Conservation (phyloP, 2,797 vertebrate species). For the Centroberyx gerrardi region DNA sequence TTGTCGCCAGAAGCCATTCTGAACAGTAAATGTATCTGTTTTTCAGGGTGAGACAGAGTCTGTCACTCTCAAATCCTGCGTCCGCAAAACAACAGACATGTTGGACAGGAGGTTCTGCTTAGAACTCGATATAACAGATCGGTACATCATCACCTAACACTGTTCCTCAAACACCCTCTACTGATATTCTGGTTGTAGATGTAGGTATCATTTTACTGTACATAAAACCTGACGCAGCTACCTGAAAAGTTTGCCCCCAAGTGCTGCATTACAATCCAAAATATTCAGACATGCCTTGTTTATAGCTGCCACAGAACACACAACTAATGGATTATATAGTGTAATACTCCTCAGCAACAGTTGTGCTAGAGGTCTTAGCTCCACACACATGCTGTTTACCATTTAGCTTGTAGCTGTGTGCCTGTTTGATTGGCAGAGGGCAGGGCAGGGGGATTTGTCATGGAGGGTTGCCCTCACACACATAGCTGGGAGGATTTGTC, state of each 20-base stretch:
- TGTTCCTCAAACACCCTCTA: constrained; percentile 1
- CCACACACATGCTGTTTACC: not conserved
- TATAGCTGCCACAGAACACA: not conserved
- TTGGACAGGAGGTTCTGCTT: constrained; percentile 96
- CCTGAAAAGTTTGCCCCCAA: not conserved
- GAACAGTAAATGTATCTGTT: not conserved
- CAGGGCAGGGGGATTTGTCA: constrained; percentile 37
- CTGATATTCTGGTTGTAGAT: not conserved
- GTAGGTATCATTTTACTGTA: constrained; percentile 10
- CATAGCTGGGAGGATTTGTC: constrained; percentile 45
- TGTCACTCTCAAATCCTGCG: constrained; percentile 91
- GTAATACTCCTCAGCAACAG: constrained; percentile 9
- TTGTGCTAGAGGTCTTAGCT: constrained; percentile 6
- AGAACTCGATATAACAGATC: constrained; percentile 94
- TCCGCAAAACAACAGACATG: constrained; percentile 91
- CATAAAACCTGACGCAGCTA: constrained; percentile 7
- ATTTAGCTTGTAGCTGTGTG: constrained; percentile 11
- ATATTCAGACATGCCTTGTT: not conserved
- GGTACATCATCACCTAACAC: constrained; percentile 82
- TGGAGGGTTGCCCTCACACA: constrained; percentile 30
- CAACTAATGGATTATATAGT: not conserved
- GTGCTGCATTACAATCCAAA: constrained; percentile 1
- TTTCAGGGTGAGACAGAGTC: constrained; percentile 94
- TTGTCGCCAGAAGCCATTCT: constrained; percentile 3
- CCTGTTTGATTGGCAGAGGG: constrained; percentile 25